A percentile compares a stretch with the other conserved stretches of the same genome.
phyloP scores from a whole-genome alignment of 2,888 invertebrate genomes.

The Fragum sueziense region DNA sequence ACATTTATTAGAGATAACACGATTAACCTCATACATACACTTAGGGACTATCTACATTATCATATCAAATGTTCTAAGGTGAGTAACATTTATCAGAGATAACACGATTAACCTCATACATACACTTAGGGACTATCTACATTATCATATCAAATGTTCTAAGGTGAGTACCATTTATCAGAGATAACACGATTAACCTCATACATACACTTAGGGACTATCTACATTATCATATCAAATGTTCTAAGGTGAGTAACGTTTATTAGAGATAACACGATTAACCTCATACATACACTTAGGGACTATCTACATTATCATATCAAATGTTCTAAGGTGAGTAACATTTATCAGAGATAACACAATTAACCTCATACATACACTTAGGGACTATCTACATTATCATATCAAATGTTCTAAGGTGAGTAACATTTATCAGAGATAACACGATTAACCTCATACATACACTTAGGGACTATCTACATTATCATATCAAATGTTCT shows the following conservation, averaged over 20 bases:
- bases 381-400: constrained; percentile 99
- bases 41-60: constrained; percentile 99
- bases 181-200: no score
- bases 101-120: no score
- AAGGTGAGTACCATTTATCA: constrained; percentile 86
- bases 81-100: constrained; percentile 12
- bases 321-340: constrained; percentile 94
- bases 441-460: no score
- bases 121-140: constrained; percentile 99
- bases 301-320: constrained; percentile 99
- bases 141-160: constrained; percentile 99
- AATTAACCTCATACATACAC: no score
- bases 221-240: constrained; percentile 99
- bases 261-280: no score
- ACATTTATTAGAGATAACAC: no score
- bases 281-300: constrained; percentile 99
- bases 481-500: constrained; percentile 99
- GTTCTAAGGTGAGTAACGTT: constrained; percentile 88
- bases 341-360: no score
- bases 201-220: constrained; percentile 99
- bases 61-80: constrained; percentile 99
- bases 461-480: constrained; percentile 99
- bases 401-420: constrained; percentile 99
- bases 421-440: constrained; percentile 12
- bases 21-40: no score